These are phyloP conservation scores for Physocephala rufipes DNA, from an alignment of 2,888 invertebrate genomes.

Conservation along the genomic window DNA sequence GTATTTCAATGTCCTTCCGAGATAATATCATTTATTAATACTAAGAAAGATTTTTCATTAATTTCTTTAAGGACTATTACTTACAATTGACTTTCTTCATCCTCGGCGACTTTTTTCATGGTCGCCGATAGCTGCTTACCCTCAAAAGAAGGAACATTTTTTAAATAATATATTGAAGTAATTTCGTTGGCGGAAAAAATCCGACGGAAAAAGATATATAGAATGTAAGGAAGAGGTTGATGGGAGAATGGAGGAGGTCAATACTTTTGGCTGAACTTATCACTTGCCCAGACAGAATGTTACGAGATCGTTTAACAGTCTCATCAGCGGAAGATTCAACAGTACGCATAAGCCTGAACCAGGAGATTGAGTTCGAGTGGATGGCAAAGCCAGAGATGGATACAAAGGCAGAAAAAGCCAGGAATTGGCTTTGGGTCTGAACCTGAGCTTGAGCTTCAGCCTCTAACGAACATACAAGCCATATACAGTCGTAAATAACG, in stretches of 20 bases:
- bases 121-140: background rate
- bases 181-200: background rate
- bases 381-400: background rate
- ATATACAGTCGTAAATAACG: constrained; percentile 31
- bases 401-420: background rate
- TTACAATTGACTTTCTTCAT: too few species aligned
- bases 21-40: too few species aligned
- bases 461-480: constrained; percentile 15
- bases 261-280: constrained; percentile 23
- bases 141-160: background rate
- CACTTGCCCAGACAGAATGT: constrained; percentile 7
- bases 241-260: background rate
- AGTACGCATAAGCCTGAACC: background rate
- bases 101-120: too few species aligned
- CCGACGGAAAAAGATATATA: background rate
- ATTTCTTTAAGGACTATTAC: too few species aligned
- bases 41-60: too few species aligned
- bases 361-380: background rate
- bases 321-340: constrained; percentile 13
- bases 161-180: too few species aligned
- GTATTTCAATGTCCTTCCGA: too few species aligned
- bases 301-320: constrained; percentile 25
- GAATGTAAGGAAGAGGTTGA: too few species aligned
- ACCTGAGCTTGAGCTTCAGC: background rate
- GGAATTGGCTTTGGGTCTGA: background rate